Evolutionary conservation across 2,888 invertebrate genomes (phyloP), one percentile per base, ranked within the genome.

Genomic region (Tortricodes alternella): DNA sequence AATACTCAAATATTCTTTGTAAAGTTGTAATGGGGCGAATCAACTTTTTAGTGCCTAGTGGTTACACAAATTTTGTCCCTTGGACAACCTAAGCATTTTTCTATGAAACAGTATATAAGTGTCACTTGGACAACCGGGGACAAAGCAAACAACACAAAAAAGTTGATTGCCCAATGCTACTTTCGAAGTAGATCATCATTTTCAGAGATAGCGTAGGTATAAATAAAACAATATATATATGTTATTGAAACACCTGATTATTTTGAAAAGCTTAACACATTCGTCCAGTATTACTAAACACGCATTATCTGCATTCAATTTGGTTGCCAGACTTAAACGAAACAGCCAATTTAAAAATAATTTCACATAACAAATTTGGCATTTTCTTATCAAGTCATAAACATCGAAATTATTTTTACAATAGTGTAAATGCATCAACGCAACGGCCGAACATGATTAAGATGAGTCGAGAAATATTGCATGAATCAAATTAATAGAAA

Each of bases 181-280:
- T n/a, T n/a, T n/a, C n/a, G n/a, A n/a, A n/a, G n/a, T n/a, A n/a
- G n/a, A n/a, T n/a, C n/a, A n/a, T n/a, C n/a, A n/a, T 24, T 24
- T 24, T 24, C 9, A 24, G 2, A 29, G 29, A 29, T 3, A 29
- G 29, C n/a, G 29, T 29, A 29, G 11, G 4, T n/a, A 39, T 16
- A 79, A 87, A 85, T 83, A 80, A 85, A 87, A 89, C 80, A 76
- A 78, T 70, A 27, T n/a, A 11, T 59, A 38, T 58, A 60, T 78
- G 83, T 88, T 87, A 85, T 80, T 81, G 81, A 86, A 86, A 56
- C 85, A 83, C 76, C 80, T 86, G 88, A 89, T 89, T 89, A 89
- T 88, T 86, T 78, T 80, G 83, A 85, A 75, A 87, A 88, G 85
- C 84, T 81, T 80, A 83, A 86, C 81, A 84, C 84, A 83, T 84